phyloP scores from a whole-genome alignment of 1,140 invertebrate genomes.

The Dicyema japonicum region DNA sequence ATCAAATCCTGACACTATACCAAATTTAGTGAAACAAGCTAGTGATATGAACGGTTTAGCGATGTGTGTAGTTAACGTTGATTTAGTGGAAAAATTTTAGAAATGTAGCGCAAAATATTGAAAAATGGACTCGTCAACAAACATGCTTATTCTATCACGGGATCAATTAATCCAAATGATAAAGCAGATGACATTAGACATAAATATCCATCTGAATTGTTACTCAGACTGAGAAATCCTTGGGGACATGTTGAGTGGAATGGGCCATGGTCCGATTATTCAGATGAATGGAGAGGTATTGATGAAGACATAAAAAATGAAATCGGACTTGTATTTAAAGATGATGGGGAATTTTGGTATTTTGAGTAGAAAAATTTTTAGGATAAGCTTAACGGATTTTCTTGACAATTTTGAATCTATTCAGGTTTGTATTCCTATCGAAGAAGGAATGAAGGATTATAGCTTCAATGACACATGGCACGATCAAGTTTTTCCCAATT shows the following conservation, averaged over 20 bases:
- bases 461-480: too few relatives aligned
- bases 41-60: constrained; percentile 5
- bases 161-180: background rate
- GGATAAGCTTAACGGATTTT: constrained; percentile 22
- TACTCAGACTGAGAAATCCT: constrained; percentile 58
- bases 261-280: constrained; percentile 54
- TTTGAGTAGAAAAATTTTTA: constrained; percentile 6
- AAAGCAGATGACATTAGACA: constrained; percentile 2
- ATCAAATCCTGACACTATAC: background rate
- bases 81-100: constrained; percentile 9
- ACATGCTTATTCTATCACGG: constrained; percentile 56
- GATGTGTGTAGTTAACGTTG: constrained; percentile 6
- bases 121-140: constrained; percentile 45
- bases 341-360: constrained; percentile 76
- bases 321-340: constrained; percentile 52
- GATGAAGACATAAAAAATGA: constrained; percentile 47
- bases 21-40: background rate
- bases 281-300: constrained; percentile 58
- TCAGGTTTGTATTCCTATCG: constrained; percentile 75
- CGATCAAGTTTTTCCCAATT: too few relatives aligned
- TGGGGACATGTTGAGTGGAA: constrained; percentile 92
- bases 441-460: too few relatives aligned
- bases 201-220: constrained; percentile 4
- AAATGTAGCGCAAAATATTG: constrained; percentile 47
- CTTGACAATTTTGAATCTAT: constrained; percentile 23